Base-by-base conservation (phyloP, 2,888 invertebrate species). In the Dorcus parallelipipedus region DNA sequence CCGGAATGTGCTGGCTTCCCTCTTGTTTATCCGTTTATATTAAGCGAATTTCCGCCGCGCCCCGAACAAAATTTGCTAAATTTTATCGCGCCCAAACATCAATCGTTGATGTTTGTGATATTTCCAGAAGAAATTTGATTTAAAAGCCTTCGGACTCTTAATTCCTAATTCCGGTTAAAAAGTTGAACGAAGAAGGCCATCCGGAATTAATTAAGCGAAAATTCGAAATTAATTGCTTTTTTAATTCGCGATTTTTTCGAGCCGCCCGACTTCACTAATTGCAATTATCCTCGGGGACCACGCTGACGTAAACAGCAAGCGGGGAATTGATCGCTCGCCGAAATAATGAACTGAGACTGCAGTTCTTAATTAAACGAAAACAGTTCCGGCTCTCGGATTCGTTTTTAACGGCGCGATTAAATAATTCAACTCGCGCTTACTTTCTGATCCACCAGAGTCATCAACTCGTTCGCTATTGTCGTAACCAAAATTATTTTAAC, bases 141-240 rank as follows among this genome's bases (percentile, higher is more conserved):
- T 33, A 33, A 33, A 33, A 33, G 5, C 26, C 26, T 5, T 14
- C 1, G 6, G 6, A 33, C 6, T 33, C 26, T 33, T 33, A 33
- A 33, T 33, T 33, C 26, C 26, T 5, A 33, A 33, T 33, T 33
- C 26, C 26, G 26, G 4, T 33, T 7, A 33, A 33, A 33, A 58
- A 58, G n/a, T 53, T 53, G 54, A 53, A 56, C 58, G 58, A 59
- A 62, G 62, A 64, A 54, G 26, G 51, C 52, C 52, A 62, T 55
- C 47, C 49, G 52, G 56, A 59, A 64, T 62, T 64, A 62, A 64
- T 64, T 59, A 62, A 54, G 49, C 59, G 59, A 56, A 62, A 64
- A 59, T 59, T 59, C 49, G 41, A 51, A 61, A 64, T 60, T 62
- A 64, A 64, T 64, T 58, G 62, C 60, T 55, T 56, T 64, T 59